Evolutionary conservation across 2,113 vertebrate species (phyloP), one percentile per base, ranked within the genome.

Genomic region (Trematocara macrostoma): DNA sequence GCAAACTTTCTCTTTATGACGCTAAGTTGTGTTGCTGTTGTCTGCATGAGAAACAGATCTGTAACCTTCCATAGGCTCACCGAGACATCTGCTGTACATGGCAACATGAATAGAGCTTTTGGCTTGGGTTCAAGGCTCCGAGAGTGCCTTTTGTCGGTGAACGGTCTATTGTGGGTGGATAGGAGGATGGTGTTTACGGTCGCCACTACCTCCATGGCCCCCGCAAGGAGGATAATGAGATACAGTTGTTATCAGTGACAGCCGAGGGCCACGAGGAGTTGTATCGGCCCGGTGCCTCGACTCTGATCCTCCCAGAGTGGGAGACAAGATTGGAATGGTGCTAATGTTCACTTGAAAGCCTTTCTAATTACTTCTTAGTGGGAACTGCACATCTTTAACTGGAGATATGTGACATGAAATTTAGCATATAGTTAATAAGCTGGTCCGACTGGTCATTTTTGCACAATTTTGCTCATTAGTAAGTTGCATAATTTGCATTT

Each of bases 211-310:
- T 89, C 80, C 29, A n/a, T 76, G 84, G 89, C 92, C 91, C 91
- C 88, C 76, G 85, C 86, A 82, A 89, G 82, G 67, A 84, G 88
- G 90, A 94, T 95, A 95, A 95, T 94, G 93, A 96, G 94, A 94
- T 94, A 93, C 93, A 93, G 94, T 95, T 94, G 94, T 94, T 95
- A 94, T 93, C 91, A 84, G 84, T 91, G 93, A 93, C 91, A 92
- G 91, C 91, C 80, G 79, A 83, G 85, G 91, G 93, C 90, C 93
- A 84, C 74, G 0, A 88, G 91, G 91, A 91, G 87, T 52, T 55
- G 81, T 52, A n/a, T 79, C 78, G 47, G 83, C 86, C 84, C 12
- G 79, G 85, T 82, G 85, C 83, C 86, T 88, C 78, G 5, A 26
- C 71, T 83, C 83, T 80, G 84, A 87, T 88, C 87, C 91, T 93